Base-by-base conservation (phyloP, 2,113 vertebrate genomes). In the Chrysochloris asiatica region DNA sequence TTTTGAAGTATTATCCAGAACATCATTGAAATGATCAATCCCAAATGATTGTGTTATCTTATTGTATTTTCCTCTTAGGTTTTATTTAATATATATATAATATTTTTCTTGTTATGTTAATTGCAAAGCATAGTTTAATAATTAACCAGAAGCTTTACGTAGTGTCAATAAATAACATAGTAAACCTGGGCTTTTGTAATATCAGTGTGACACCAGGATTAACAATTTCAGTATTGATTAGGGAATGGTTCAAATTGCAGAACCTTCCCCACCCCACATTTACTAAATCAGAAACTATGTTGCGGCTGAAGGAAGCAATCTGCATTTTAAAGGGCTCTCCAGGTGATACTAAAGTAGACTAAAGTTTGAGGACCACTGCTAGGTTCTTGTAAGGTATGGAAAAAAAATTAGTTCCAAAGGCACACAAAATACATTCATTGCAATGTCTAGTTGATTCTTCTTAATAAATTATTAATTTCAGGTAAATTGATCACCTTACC, bases 381-480 rank as follows among this genome's bases (percentile, higher is more conserved):
- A 45, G 12, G 33, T 36, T 52, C 48, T 2, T 9, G 14, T 47
- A 50, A 63, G 4, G 43, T 54, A 77, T 2, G 78, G 56, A 22
- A 33, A 48, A n/a, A 36, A 71, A 47, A 13, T 45, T 21, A 38
- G 33, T 43, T 8, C 4, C 79, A 59, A 84, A 65, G 22, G 41
- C 65, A 88, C 11, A 26, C 33, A 67, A 26, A 87, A 38, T 14
- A 83, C 14, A 22, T 24, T 13, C n/a, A 77, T 30, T 43, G 8
- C 26, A 36, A 71, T 24, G 19, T n/a, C 21, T 13, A 61, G 26
- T 47, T 79, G 77, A 36, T 33, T n/a, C n/a, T n/a, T n/a, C n/a
- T n/a, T n/a, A 50, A 54, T n/a, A 30, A 83, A 33, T 89, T 52
- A 33, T 88, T 91, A 79, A 14, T 38, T 78, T n/a, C 56, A 75